Evolutionary conservation across 1,140 invertebrate species (phyloP).

Genomic region (Chironomus striatipennis): DNA sequence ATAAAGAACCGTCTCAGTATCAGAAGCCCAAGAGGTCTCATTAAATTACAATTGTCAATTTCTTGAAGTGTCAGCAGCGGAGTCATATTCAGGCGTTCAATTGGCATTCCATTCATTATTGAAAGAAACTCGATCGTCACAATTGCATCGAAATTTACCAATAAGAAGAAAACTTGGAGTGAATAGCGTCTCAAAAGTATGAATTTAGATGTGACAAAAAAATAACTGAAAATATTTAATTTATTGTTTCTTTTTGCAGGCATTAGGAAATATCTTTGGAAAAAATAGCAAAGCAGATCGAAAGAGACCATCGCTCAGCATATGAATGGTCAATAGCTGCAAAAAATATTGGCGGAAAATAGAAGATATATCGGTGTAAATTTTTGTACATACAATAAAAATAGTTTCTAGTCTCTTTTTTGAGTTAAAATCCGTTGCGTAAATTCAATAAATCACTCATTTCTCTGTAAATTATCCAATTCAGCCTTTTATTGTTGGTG

Average conservation of each 20-base stretch:
- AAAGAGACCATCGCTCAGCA: conserved; percentile 65
- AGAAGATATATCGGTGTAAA: background rate
- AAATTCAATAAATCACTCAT: conserved; percentile 16
- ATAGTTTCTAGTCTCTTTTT: background rate
- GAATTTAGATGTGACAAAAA: conserved; percentile 23
- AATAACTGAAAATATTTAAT: no score
- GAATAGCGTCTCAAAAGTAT: conserved; percentile 66
- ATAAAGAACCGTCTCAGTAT: conserved; percentile 61
- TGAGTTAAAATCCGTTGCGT: background rate
- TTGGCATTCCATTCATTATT: conserved; percentile 72
- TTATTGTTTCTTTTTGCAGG: conserved; percentile 35
- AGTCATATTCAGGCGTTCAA: conserved; percentile 66
- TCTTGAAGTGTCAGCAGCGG: conserved; percentile 77
- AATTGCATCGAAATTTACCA: conserved; percentile 59
- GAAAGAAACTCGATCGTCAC: conserved; percentile 60
- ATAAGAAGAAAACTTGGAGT: conserved; percentile 63
- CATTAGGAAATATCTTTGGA: conserved; percentile 67
- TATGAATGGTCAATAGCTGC: conserved; percentile 39
- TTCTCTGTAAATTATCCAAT: conserved; percentile 20
- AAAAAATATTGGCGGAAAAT: background rate
- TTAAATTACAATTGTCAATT: conserved; percentile 71
- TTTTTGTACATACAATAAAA: no score
- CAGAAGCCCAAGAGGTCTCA: conserved; percentile 71
- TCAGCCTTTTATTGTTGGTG: conserved; percentile 6
- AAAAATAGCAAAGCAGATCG: conserved; percentile 63